Conservation (phyloP, 2,797 vertebrate genomes). For the Aldrovandia affinis region DNA sequence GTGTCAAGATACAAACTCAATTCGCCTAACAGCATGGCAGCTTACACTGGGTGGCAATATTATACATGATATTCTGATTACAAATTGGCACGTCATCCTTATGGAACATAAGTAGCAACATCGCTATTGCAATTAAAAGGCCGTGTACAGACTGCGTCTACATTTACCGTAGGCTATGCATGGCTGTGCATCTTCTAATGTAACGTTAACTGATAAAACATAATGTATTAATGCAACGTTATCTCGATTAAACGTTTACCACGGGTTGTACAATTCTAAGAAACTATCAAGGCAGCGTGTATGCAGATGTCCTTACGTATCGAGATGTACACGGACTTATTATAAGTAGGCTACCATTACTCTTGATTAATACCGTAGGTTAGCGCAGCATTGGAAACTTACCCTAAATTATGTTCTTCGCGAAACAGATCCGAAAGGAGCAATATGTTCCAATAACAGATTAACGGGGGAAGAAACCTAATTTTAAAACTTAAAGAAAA, state of each 20-base stretch:
- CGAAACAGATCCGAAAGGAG: conserved; percentile 1
- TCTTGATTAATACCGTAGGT: neutral
- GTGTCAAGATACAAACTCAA: neutral
- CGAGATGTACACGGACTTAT: neutral
- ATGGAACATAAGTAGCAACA: neutral
- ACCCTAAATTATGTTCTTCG: neutral
- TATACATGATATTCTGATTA: neutral
- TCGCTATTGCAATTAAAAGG: neutral
- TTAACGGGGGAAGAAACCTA: neutral
- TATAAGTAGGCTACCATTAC: neutral
- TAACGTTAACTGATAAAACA: neutral
- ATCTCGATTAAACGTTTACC: neutral
- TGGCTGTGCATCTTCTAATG: neutral
- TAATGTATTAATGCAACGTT: neutral
- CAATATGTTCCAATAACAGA: neutral
- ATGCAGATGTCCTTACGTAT: neutral
- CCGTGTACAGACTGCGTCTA: neutral
- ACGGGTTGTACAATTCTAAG: neutral
- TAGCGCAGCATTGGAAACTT: neutral
- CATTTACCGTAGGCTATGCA: neutral
- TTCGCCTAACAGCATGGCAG: neutral
- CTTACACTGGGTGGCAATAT: neutral
- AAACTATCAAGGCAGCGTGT: neutral
- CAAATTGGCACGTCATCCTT: neutral
- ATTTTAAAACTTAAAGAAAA: neutral